Percentiles rank a stretch among this genome's conserved stretches.
These are phyloP conservation scores for Alcis repandata DNA, from an alignment of 2,888 invertebrate species.

Conservation along the genomic window DNA sequence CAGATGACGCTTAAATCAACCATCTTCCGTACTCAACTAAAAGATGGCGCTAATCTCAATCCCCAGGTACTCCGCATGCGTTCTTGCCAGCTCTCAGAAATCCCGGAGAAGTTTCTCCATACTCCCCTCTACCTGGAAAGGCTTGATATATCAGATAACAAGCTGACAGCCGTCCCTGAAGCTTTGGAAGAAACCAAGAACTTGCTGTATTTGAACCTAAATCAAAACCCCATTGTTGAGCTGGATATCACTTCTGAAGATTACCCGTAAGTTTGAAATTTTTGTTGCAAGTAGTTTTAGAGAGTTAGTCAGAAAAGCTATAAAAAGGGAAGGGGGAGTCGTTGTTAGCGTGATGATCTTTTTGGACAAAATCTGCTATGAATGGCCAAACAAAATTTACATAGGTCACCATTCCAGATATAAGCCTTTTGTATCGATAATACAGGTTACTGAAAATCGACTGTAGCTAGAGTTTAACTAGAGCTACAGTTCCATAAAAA, in stretches of 20 bases:
- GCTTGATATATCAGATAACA: conserved; percentile 90
- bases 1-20: background rate
- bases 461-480: too few species aligned
- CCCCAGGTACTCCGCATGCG: conserved; percentile 89
- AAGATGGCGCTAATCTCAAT: conserved; percentile 10
- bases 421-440: too few species aligned
- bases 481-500: too few species aligned
- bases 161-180: conserved; percentile 86
- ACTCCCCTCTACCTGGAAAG: conserved; percentile 88
- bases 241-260: conserved; percentile 78
- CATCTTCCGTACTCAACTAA: background rate
- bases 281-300: background rate
- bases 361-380: too few species aligned
- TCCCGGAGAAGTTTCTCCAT: conserved; percentile 90
- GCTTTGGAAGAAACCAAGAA: conserved; percentile 87
- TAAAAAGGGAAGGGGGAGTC: too few species aligned
- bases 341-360: too few species aligned
- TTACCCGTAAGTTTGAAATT: conserved; percentile 64
- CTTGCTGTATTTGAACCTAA: conserved; percentile 88
- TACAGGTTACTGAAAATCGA: too few species aligned
- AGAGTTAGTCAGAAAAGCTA: too few species aligned
- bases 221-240: conserved; percentile 89
- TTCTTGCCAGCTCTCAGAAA: conserved; percentile 86
- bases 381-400: too few species aligned
- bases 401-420: too few species aligned